These are phyloP conservation scores for Hydrozoanthus gracilis DNA, from an alignment of 92 coral and sea anemone genomes.

Conservation along the genomic window DNA sequence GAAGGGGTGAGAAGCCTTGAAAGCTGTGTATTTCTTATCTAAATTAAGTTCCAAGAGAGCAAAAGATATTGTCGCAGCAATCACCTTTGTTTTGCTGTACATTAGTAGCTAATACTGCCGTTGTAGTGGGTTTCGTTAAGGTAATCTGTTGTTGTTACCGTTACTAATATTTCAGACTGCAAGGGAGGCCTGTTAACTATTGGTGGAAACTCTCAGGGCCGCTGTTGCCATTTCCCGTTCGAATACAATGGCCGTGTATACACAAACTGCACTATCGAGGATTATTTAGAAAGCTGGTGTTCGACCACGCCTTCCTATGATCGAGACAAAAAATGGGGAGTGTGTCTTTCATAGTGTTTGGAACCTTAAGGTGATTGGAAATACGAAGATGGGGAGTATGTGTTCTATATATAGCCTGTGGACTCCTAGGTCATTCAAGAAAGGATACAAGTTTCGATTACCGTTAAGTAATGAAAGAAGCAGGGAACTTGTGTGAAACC, in stretches of 20 bases:
- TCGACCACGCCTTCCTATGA: conserved; percentile 62
- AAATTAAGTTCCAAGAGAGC: too few relatives aligned
- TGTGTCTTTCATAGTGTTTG: conserved; percentile 14
- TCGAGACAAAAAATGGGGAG: conserved; percentile 66
- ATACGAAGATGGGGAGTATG: too few relatives aligned
- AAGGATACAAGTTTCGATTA: too few relatives aligned
- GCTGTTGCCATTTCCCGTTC: conserved; percentile 74
- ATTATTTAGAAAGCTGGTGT: conserved; percentile 64
- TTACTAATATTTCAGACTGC: conserved; percentile 48
- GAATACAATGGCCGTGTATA: conserved; percentile 64
- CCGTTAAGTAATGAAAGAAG: too few relatives aligned
- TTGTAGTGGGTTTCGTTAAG: background rate
- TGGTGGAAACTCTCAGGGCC: conserved; percentile 63
- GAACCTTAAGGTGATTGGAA: background rate
- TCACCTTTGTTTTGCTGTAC: too few relatives aligned
- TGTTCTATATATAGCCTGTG: too few relatives aligned
- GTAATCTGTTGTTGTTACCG: background rate
- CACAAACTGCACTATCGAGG: conserved; percentile 52
- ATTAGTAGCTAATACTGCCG: background rate
- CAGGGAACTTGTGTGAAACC: too few relatives aligned
- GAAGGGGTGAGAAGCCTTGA: too few relatives aligned
- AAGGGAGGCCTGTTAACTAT: conserved; percentile 51
- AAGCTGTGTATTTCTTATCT: too few relatives aligned
- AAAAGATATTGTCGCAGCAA: too few relatives aligned
- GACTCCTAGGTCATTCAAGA: too few relatives aligned